A percentile compares a stretch with the other conserved stretches of the same genome.
phyloP scores from a whole-genome alignment of 2,113 vertebrate genomes.

The Camelus bactrianus region DNA sequence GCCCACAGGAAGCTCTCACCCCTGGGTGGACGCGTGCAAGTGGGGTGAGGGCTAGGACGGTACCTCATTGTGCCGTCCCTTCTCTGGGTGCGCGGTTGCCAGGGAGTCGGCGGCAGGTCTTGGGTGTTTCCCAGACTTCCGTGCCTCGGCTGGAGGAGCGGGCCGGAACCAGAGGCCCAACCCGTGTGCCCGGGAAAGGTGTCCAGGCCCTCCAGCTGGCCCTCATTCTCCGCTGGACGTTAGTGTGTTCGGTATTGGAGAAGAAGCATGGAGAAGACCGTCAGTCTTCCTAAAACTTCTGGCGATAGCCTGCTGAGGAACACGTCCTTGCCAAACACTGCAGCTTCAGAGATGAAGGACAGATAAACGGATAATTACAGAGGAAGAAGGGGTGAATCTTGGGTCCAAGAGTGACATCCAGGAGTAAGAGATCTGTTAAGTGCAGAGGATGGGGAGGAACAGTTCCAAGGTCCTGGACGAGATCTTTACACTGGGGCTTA shows the following conservation, averaged over 20 bases:
- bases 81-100: background rate
- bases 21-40: rapidly evolving
- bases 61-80: conserved; percentile 21
- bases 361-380: background rate
- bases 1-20: background rate
- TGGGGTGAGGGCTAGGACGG: background rate
- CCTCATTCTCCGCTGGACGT: background rate
- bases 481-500: background rate
- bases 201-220: background rate
- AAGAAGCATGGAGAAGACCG: background rate
- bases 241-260: background rate
- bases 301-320: rapidly evolving
- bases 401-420: background rate
- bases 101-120: background rate
- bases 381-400: background rate
- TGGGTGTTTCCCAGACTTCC: background rate
- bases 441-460: background rate
- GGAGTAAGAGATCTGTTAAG: background rate
- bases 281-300: background rate
- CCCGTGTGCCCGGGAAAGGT: background rate
- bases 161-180: background rate
- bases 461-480: background rate
- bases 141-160: rapidly evolving
- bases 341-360: background rate
- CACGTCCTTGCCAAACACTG: background rate